These are phyloP conservation scores for Amphiprion percula DNA, from an alignment of 2,113 vertebrate species.

Conservation along the genomic window DNA sequence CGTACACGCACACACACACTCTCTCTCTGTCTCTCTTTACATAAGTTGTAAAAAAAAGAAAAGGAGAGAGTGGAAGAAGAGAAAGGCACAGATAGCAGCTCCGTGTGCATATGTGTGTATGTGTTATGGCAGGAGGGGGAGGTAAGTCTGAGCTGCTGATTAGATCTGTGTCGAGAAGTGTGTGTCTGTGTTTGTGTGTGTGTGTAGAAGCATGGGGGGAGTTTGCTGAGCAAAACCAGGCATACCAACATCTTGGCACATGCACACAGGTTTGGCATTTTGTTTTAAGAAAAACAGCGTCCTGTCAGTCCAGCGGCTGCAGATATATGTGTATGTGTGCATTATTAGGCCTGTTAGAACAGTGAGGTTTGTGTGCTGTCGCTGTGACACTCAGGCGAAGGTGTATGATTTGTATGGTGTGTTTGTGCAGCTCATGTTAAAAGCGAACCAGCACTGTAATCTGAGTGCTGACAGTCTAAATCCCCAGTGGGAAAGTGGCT, in stretches of 20 bases:
- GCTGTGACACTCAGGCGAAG: conserved; percentile 29
- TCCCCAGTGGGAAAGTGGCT: conserved; percentile 54
- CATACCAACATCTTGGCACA: conserved; percentile 63
- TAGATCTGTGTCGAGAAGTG: conserved; percentile 45
- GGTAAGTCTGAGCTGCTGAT: conserved; percentile 50
- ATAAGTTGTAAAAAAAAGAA: conserved; percentile 55
- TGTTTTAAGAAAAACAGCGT: conserved; percentile 56
- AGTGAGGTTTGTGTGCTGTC: conserved; percentile 32
- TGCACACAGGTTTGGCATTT: conserved; percentile 58
- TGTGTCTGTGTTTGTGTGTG: conserved; percentile 26
- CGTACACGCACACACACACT: conserved; percentile 29
- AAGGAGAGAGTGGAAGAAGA: conserved; percentile 9
- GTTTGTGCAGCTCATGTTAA: conserved; percentile 54
- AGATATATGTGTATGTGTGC: conserved; percentile 22
- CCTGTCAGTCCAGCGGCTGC: not conserved
- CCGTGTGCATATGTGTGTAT: not conserved
- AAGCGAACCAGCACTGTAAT: conserved; percentile 62
- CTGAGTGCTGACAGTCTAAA: conserved; percentile 65
- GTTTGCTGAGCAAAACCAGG: conserved; percentile 68
- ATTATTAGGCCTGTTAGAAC: conserved; percentile 52
- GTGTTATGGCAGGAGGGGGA: conserved; percentile 23
- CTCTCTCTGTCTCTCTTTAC: conserved; percentile 41
- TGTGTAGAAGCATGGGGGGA: conserved; percentile 9
- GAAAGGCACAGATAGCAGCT: conserved; percentile 18
- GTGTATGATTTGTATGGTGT: conserved; percentile 41